Evolutionary conservation across 2,888 invertebrate species (phyloP).

Genomic region (Molorchus minor): DNA sequence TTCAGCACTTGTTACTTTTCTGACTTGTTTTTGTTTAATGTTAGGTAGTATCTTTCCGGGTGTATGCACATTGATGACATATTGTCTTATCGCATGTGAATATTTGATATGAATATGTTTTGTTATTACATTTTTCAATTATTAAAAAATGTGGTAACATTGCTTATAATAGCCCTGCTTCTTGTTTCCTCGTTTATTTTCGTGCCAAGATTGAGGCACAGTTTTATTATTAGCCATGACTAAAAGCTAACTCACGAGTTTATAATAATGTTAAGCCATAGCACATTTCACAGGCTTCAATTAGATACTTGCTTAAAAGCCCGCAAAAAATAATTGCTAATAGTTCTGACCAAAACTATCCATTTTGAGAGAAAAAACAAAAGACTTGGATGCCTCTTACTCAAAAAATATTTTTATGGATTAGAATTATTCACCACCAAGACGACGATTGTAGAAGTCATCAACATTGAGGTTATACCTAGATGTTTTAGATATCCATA

Average conservation of each 20-base stretch:
- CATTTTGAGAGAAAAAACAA: too few species aligned
- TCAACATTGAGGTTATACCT: too few species aligned
- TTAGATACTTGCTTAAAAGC: background rate
- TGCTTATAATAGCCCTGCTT: too few species aligned
- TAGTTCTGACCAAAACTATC: too few species aligned
- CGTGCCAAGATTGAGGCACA: background rate
- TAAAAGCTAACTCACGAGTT: background rate
- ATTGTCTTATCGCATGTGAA: constrained; percentile 30
- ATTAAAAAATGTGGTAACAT: constrained; percentile 23
- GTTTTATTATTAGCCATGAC: background rate
- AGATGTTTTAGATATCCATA: too few species aligned
- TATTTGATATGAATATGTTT: constrained; percentile 23
- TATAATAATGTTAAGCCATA: constrained; percentile 2
- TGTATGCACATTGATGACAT: constrained; percentile 31
- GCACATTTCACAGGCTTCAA: background rate
- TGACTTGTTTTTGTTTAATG: constrained; percentile 26
- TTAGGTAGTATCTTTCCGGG: constrained; percentile 25
- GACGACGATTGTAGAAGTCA: too few species aligned
- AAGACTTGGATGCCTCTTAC: too few species aligned
- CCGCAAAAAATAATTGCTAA: too few species aligned
- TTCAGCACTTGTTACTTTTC: constrained; percentile 29
- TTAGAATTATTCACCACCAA: too few species aligned
- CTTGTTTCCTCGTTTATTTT: background rate
- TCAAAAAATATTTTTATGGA: too few species aligned
- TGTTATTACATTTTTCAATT: constrained; percentile 24